Conservation (phyloP, 2,888 invertebrate genomes). For the Merodon equestris region DNA sequence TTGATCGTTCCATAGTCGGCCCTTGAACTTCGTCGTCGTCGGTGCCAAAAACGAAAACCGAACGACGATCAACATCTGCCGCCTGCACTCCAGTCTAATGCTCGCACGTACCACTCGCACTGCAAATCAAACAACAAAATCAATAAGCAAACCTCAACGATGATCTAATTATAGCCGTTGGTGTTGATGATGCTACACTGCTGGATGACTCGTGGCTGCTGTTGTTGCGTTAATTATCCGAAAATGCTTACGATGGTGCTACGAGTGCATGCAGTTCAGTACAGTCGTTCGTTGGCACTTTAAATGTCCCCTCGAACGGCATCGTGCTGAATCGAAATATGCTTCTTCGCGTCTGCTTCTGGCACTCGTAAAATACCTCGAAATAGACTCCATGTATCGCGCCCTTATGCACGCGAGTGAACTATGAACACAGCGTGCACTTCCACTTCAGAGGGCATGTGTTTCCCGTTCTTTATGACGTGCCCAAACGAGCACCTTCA, state of each 20-base stretch:
- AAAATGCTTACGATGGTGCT: conserved; percentile 36
- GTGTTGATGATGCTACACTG: conserved; percentile 6
- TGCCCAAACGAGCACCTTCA: conserved; percentile 50
- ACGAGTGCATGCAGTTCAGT: conserved; percentile 6
- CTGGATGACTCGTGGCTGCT: background rate
- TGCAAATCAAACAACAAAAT: conserved; percentile 25
- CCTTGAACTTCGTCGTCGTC: conserved; percentile 51
- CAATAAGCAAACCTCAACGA: conserved; percentile 53
- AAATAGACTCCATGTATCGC: conserved; percentile 50
- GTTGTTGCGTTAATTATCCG: conserved; percentile 56
- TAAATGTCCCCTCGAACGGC: conserved; percentile 61
- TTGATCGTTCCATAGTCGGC: conserved; percentile 50
- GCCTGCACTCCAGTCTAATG: conserved; percentile 30
- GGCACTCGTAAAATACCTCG: conserved; percentile 16
- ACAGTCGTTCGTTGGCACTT: conserved; percentile 52
- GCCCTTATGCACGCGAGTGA: conserved; percentile 12
- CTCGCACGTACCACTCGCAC: conserved; percentile 11
- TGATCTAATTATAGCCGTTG: conserved; percentile 59
- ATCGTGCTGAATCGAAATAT: too few species aligned
- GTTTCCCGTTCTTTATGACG: conserved; percentile 46
- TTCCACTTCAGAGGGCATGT: conserved; percentile 46
- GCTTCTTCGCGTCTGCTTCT: too few species aligned
- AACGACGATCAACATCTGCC: conserved; percentile 48
- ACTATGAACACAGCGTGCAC: conserved; percentile 13
- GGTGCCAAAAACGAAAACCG: conserved; percentile 38